Conservation (phyloP, 2,113 vertebrate species). For the Solea solea region DNA sequence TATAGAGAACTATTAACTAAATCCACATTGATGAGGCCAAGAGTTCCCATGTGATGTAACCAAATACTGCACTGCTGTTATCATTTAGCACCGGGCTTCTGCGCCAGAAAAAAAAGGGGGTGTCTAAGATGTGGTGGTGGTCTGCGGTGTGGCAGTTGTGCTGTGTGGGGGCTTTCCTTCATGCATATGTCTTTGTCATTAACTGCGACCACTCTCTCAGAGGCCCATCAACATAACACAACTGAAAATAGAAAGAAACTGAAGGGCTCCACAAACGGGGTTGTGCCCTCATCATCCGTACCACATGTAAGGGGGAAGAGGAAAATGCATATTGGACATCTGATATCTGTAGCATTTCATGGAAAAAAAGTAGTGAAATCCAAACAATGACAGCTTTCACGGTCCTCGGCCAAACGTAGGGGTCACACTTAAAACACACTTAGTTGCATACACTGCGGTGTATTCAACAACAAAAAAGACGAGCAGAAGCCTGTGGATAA, state of each 20-base stretch:
- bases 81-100: slow-evolving; percentile 62
- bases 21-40: slow-evolving; percentile 29
- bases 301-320: slow-evolving; percentile 20
- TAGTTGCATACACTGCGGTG: too few species aligned
- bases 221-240: slow-evolving; percentile 50
- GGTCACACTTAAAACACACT: too few species aligned
- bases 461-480: too few species aligned
- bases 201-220: slow-evolving; percentile 39
- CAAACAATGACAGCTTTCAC: not conserved
- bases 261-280: slow-evolving; percentile 21
- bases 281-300: slow-evolving; percentile 49
- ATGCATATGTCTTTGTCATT: slow-evolving; percentile 70
- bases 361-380: not conserved
- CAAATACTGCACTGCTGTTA: slow-evolving; percentile 67
- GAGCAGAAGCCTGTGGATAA: too few species aligned
- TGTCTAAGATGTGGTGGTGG: slow-evolving; percentile 58
- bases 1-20: slow-evolving; percentile 31
- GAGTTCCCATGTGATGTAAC: slow-evolving; percentile 53
- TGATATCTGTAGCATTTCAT: not conserved
- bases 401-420: not conserved
- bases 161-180: slow-evolving; percentile 57
- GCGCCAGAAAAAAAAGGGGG: slow-evolving; percentile 37
- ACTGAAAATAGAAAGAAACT: slow-evolving; percentile 31
- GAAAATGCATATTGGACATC: slow-evolving; percentile 17
- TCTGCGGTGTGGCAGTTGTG: slow-evolving; percentile 36